Evolutionary conservation across 2,888 invertebrate species (phyloP), one percentile per base, ranked within the genome.

Genomic region (Phlogophora meticulosa): DNA sequence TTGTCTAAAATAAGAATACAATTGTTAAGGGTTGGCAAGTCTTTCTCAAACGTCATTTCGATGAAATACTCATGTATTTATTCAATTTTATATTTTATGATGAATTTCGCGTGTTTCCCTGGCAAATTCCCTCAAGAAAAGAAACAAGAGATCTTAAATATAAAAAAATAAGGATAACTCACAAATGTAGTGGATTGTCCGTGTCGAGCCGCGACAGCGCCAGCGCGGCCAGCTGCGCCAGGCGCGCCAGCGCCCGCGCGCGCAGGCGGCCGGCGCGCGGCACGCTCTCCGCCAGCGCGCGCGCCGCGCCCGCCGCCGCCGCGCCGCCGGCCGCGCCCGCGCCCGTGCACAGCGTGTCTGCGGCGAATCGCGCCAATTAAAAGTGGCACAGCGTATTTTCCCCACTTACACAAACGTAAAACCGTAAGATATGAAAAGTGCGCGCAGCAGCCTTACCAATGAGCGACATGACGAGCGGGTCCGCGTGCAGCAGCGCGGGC

Each of bases 101-200:
- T n/a, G n/a, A n/a, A n/a, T n/a, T n/a, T n/a, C n/a, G n/a, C n/a
- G n/a, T n/a, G n/a, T n/a, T n/a, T n/a, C n/a, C n/a, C n/a, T n/a
- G n/a, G n/a, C n/a, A n/a, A n/a, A n/a, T n/a, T n/a, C n/a, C n/a
- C n/a, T n/a, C n/a, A n/a, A n/a, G n/a, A n/a, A n/a, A n/a, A 28
- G 28, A 28, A 28, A 28, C 4, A 28, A 28, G 28, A 28, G 28
- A 28, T 5, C 28, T 28, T 28, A 28, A 28, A 28, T 28, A 28
- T 4, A 5, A 28, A 2, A 28, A 5, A 4, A 5, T 28, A 1
- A 7, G n/a, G n/a, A n/a, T n/a, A 59, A 89, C 90, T 87, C 48
- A 94, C 94, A 94, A 68, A 58, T 95, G 94, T 76, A 93, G 75
- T 40, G 94, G 94, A 83, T 93, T 93, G 81, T 91, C 93, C 3